phyloP scores from a whole-genome alignment of 2,797 vertebrate species.

The Rhodeus uyekii region DNA sequence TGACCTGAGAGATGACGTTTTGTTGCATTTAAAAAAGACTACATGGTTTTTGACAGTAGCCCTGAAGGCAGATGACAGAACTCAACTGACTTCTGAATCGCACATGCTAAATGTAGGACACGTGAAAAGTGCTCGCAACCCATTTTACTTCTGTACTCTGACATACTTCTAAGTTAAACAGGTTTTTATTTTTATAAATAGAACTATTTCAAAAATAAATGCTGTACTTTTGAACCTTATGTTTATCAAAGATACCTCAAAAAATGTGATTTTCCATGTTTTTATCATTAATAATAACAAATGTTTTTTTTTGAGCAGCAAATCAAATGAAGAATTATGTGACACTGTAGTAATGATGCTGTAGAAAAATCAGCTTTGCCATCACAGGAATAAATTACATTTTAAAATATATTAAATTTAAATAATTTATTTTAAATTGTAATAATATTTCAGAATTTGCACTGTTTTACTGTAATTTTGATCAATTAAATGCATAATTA shows the following conservation, averaged over 20 bases:
- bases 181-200: no score
- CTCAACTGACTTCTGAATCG: not conserved
- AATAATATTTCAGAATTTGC: no score
- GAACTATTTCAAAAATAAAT: no score
- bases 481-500: no score
- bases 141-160: not conserved
- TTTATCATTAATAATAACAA: no score
- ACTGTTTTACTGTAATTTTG: no score
- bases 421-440: no score
- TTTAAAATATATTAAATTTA: no score
- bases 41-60: conserved; percentile 30
- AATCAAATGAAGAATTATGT: not conserved
- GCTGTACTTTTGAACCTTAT: not conserved
- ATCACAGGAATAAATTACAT: no score
- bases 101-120: conserved; percentile 12
- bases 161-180: not conserved
- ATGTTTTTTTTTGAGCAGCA: no score
- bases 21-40: conserved; percentile 12
- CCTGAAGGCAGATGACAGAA: conserved; percentile 11
- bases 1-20: conserved; percentile 52
- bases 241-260: not conserved
- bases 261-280: not conserved
- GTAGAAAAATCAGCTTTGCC: no score
- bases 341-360: not conserved
- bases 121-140: not conserved